Evolutionary conservation across 2,113 vertebrate species (phyloP), one percentile per base, ranked within the genome.

Genomic region (Sebastes schlegelii): DNA sequence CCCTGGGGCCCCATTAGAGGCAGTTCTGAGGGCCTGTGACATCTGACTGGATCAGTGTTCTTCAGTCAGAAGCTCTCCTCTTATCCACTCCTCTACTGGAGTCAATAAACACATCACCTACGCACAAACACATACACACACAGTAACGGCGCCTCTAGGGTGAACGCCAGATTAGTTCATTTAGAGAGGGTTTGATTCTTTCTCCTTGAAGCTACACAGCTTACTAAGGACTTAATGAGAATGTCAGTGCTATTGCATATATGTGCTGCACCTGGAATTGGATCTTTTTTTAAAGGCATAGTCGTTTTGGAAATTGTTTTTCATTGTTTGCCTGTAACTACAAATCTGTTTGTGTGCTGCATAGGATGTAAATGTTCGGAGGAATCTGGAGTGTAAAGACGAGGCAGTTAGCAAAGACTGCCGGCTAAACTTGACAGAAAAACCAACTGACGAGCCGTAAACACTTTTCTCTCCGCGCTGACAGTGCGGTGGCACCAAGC

Each of bases 21-120:
- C 89, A 89, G 91, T 94, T 93, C 92, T 94, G 91, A 93, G 91
- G 88, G 90, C 90, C 89, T 76, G 90, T 95, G 94, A 95, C 94
- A 95, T 94, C 91, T 95, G 94, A 95, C 93, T 94, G 91, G 94
- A 94, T 95, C 94, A 95, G 94, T 92, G 92, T 92, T 93, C 83
- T 91, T 93, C 92, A 93, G 91, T 93, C 87, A 90, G 91, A 88
- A 81, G 81, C 92, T 92, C 88, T 91, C 84, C 84, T 94, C 93
- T 95, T 92, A 95, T 95, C 94, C 92, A 95, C 93, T 94, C 91
- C 90, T 90, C 87, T 79, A 43, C 84, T 74, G 80, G 86, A 95
- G 94, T 95, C 94, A 93, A 94, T 95, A 95, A 94, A 93, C 92
- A 93, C 92, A 91, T 94, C 93, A 93, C 92, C 93, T 90, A 90